Conservation (phyloP, 2,113 vertebrate species). For the Cygnus atratus region DNA sequence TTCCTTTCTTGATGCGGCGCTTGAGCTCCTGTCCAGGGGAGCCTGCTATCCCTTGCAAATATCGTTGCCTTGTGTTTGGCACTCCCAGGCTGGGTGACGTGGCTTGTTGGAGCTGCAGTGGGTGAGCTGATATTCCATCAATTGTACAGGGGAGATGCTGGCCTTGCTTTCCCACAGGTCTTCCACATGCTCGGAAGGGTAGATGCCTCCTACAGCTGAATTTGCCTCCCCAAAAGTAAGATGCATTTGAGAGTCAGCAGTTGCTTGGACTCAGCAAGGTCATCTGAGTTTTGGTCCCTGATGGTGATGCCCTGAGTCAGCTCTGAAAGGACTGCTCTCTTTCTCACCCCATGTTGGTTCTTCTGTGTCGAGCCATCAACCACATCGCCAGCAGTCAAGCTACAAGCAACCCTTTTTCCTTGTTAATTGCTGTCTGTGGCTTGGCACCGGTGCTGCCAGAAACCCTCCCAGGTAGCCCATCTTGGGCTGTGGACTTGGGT, state of each 20-base stretch:
- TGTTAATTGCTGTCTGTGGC: constrained; percentile 44
- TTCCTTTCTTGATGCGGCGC: background rate
- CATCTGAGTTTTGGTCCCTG: background rate
- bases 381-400: constrained; percentile 24
- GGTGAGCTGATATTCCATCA: background rate
- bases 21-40: background rate
- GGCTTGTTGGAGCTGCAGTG: background rate
- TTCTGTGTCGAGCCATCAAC: constrained; percentile 10
- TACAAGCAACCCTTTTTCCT: background rate
- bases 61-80: background rate
- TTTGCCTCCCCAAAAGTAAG: background rate
- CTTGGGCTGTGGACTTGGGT: constrained; percentile 35
- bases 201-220: background rate
- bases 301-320: background rate
- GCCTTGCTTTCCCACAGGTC: background rate
- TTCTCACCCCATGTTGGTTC: background rate
- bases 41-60: background rate
- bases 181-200: background rate
- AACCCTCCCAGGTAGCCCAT: constrained; percentile 63
- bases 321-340: background rate
- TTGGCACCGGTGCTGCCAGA: constrained; percentile 41
- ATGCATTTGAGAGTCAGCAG: background rate
- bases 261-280: background rate
- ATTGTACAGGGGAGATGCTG: background rate
- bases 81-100: background rate